Conservation (phyloP, 2,113 vertebrate genomes). For the Melanostigma gelatinosum region DNA sequence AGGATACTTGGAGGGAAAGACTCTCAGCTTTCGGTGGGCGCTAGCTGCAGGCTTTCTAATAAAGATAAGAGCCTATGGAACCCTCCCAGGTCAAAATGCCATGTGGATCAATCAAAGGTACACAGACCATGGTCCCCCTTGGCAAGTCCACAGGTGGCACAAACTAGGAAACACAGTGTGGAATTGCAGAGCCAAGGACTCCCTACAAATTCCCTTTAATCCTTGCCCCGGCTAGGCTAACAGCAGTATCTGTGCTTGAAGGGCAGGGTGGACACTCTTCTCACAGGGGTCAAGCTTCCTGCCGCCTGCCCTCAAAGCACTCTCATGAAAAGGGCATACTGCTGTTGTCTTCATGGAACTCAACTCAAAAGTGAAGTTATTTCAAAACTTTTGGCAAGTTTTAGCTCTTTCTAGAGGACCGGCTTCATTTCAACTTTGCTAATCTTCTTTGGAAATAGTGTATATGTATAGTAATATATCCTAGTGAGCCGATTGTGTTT, state of each 20-base stretch:
- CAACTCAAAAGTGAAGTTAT: slow-evolving; percentile 7
- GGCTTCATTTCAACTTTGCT: neutral
- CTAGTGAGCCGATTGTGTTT: neutral
- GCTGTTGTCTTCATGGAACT: slow-evolving; percentile 19
- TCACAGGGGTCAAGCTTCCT: slow-evolving; percentile 58
- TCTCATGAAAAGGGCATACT: slow-evolving; percentile 44
- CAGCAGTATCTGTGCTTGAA: slow-evolving; percentile 58
- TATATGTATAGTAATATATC: neutral
- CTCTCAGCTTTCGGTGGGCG: slow-evolving; percentile 51
- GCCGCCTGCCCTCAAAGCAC: slow-evolving; percentile 47
- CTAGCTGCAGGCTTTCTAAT: slow-evolving; percentile 64
- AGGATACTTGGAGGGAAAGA: slow-evolving; percentile 58
- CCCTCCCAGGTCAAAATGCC: slow-evolving; percentile 66
- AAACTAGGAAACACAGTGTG: slow-evolving; percentile 58
- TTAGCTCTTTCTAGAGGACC: neutral
- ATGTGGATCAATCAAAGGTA: slow-evolving; percentile 69
- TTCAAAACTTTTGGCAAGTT: neutral
- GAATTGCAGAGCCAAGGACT: slow-evolving; percentile 45
- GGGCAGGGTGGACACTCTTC: slow-evolving; percentile 55
- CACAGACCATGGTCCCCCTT: slow-evolving; percentile 51
- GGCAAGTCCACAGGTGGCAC: slow-evolving; percentile 72
- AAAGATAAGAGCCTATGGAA: slow-evolving; percentile 66
- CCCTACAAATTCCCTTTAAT: slow-evolving; percentile 72
- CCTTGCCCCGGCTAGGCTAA: slow-evolving; percentile 55
- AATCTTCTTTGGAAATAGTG: neutral